Evolutionary conservation across 2,797 vertebrate species (phyloP).

Genomic region (Streptopelia turtur): DNA sequence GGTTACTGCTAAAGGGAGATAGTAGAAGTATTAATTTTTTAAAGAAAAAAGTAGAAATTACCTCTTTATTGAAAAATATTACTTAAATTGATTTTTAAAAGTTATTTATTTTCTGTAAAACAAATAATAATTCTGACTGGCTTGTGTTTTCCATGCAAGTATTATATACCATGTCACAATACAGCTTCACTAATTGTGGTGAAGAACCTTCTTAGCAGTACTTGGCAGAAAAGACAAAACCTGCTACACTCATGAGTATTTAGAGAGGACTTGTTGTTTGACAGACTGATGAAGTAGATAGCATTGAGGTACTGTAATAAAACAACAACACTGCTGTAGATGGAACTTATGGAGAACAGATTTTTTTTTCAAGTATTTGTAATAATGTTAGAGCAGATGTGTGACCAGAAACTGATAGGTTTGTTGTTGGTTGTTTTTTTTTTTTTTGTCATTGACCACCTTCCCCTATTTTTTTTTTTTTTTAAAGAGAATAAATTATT

Average conservation of each 20-base stretch:
- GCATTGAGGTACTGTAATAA: neutral
- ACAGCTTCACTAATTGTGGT: neutral
- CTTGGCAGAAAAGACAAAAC: neutral
- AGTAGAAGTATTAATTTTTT: neutral
- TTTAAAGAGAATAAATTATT: neutral
- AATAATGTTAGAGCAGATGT: neutral
- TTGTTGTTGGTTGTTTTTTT: neutral
- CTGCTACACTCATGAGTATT: neutral
- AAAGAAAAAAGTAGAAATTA: no score
- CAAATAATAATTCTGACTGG: neutral
- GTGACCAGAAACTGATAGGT: neutral
- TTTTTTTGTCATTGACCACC: no score
- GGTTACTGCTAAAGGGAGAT: neutral
- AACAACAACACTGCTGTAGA: neutral
- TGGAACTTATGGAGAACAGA: neutral
- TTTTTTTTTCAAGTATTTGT: neutral
- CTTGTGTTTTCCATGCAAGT: neutral
- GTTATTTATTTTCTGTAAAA: neutral
- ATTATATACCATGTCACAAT: neutral
- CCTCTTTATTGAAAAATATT: neutral
- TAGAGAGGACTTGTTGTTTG: neutral
- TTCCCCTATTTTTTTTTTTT: no score
- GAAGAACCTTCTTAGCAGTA: neutral
- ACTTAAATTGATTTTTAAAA: no score
- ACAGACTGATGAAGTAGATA: neutral